These are phyloP conservation scores for Mastomys natalensis DNA, from an alignment of 2,113 vertebrate species.

Conservation along the genomic window DNA sequence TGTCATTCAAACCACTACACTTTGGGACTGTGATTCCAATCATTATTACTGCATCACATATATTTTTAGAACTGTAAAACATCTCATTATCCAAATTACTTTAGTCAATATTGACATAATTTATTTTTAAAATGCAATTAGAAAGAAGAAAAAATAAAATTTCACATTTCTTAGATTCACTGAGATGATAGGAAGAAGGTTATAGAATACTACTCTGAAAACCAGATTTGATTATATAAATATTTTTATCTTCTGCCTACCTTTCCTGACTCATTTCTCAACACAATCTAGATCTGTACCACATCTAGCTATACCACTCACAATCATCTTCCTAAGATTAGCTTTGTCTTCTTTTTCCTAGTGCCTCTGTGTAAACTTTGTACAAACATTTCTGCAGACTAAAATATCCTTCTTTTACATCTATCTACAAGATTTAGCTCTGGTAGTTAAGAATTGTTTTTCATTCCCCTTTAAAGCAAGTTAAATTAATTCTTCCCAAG, in stretches of 20 bases:
- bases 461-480: slow-evolving; percentile 25
- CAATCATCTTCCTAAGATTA: slow-evolving; percentile 52
- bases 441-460: slow-evolving; percentile 58
- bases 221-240: slow-evolving; percentile 37
- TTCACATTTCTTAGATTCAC: slow-evolving; percentile 50
- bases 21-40: slow-evolving; percentile 33
- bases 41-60: not conserved
- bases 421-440: slow-evolving; percentile 26
- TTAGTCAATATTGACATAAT: slow-evolving; percentile 32
- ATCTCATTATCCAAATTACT: slow-evolving; percentile 44
- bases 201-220: slow-evolving; percentile 26
- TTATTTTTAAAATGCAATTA: slow-evolving; percentile 47
- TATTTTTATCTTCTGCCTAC: slow-evolving; percentile 47
- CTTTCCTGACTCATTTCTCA: slow-evolving; percentile 30
- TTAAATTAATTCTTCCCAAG: slow-evolving; percentile 25
- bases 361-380: slow-evolving; percentile 10
- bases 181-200: slow-evolving; percentile 29
- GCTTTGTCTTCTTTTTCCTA: not conserved
- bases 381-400: slow-evolving; percentile 15
- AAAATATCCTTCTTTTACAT: slow-evolving; percentile 6
- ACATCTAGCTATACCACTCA: slow-evolving; percentile 13
- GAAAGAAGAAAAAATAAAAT: slow-evolving; percentile 13
- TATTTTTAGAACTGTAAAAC: slow-evolving; percentile 16
- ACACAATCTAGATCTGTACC: not conserved
- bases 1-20: not conserved